Evolutionary conservation across 1,140 invertebrate species (phyloP), one percentile per base, ranked within the genome.

Genomic region (Caenorhabditis briggsae): DNA sequence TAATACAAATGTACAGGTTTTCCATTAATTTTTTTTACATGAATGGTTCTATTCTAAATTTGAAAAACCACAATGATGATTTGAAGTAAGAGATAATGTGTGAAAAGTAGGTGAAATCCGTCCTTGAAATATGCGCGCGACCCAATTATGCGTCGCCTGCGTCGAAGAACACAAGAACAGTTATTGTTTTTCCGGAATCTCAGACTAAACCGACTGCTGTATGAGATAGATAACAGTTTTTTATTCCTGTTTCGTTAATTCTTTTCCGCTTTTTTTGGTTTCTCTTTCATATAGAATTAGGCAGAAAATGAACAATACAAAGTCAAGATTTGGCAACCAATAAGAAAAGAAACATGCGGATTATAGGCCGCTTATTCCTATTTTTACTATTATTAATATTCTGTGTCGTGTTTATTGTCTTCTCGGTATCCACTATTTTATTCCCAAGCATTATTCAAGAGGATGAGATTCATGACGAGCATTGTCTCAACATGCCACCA

Each of bases 1-100:
- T 78, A 46, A 78, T 78, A 50, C 70, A 78, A 78, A 78, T 78
- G 70, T 78, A 78, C 70, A 78, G 70, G 70, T 78, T 50, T 53
- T n/a, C n/a, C n/a, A n/a, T n/a, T n/a, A n/a, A n/a, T n/a, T n/a
- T n/a, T n/a, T n/a, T n/a, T n/a, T n/a, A n/a, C n/a, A n/a, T n/a
- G n/a, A n/a, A n/a, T n/a, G n/a, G n/a, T n/a, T n/a, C n/a, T 16
- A 56, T 12, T 12, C 55, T 50, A 56, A 56, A 56, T n/a, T 5
- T 16, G 18, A 56, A 18, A 58, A 58, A 18, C 16, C 8, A 58
- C 16, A n/a, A 20, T 0, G n/a, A 59, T 20, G 58, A 59, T 59
- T 12, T 59, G 61, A 43, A 43, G 3, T 14, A 20, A 9, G n/a
- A 70, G 41, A 70, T 70, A 70, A 70, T 46, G 65, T 70, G 65